Evolutionary conservation across 2,888 invertebrate genomes (phyloP).

Genomic region (Pyrrhia umbra): DNA sequence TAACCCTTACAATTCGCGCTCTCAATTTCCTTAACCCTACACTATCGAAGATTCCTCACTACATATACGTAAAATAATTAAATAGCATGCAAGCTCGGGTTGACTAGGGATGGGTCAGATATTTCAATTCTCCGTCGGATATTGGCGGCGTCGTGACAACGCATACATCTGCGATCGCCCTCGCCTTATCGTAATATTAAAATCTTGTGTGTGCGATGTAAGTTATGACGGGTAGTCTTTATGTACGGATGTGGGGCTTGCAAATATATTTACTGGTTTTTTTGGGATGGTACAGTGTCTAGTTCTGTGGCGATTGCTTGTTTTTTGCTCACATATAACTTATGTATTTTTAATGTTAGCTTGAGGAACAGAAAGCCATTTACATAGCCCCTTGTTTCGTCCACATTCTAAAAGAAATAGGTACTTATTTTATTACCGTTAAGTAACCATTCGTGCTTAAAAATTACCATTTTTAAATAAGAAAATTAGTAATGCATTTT

Average conservation of each 20-base stretch:
- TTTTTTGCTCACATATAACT: neutral
- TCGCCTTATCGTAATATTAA: conserved; percentile 84
- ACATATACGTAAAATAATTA: conserved; percentile 48
- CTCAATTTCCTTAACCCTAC: conserved; percentile 15
- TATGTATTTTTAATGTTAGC: too few relatives aligned
- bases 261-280: conserved; percentile 61
- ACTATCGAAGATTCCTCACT: conserved; percentile 19
- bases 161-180: conserved; percentile 84
- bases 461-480: too few relatives aligned
- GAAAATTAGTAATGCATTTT: too few relatives aligned
- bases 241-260: conserved; percentile 70
- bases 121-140: conserved; percentile 89
- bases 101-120: conserved; percentile 79
- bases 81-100: conserved; percentile 38
- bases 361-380: too few relatives aligned
- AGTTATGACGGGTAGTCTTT: conserved; percentile 74
- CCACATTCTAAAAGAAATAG: too few relatives aligned
- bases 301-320: neutral
- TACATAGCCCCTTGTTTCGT: too few relatives aligned
- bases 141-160: conserved; percentile 87
- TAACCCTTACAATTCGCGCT: neutral
- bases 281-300: conserved; percentile 30
- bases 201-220: conserved; percentile 81
- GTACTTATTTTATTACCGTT: too few relatives aligned
- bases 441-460: too few relatives aligned